Conservation (phyloP, 2,797 vertebrate genomes). For the Sternotherus odoratus region DNA sequence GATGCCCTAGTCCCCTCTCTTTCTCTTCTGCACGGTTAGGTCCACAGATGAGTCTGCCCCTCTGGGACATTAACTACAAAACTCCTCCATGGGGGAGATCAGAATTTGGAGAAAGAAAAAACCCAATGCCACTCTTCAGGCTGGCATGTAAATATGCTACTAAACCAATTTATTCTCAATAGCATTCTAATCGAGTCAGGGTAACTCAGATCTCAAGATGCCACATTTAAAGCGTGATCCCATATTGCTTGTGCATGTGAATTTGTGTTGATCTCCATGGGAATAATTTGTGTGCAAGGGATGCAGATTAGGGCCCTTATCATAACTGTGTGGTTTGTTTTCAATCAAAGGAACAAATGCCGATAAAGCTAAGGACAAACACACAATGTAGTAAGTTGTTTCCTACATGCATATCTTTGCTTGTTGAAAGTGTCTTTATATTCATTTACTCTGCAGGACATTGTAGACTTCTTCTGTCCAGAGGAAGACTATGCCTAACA, state of each 20-base stretch:
- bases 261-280: background rate
- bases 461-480: background rate
- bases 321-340: fast-evolving
- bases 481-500: background rate
- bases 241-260: background rate
- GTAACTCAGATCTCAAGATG: background rate
- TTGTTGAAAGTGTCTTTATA: background rate
- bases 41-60: background rate
- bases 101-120: background rate
- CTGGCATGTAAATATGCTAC: background rate
- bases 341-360: fast-evolving
- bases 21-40: background rate
- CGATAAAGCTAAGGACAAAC: background rate
- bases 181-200: background rate
- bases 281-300: background rate
- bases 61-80: background rate
- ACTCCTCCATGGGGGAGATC: too few relatives aligned
- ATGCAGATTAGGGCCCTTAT: background rate
- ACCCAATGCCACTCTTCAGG: background rate
- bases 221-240: background rate
- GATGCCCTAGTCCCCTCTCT: background rate
- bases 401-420: background rate
- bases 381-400: background rate
- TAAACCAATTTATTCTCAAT: background rate
- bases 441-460: background rate